Evolutionary conservation across 2,113 vertebrate species (phyloP).

Genomic region (Neolamprologus tretocephalus): DNA sequence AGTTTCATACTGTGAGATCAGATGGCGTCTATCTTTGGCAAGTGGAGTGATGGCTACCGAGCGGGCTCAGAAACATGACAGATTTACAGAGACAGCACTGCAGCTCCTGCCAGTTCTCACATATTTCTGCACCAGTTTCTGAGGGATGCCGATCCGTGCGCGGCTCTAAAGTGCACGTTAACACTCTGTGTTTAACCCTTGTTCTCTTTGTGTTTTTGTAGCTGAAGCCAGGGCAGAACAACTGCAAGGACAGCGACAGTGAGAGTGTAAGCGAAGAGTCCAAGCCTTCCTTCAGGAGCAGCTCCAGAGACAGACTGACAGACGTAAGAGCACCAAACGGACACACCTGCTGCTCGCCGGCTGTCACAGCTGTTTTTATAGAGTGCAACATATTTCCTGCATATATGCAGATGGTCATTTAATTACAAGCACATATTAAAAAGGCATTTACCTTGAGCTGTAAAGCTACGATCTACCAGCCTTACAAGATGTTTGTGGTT

Average conservation of each 20-base stretch:
- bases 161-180: conserved; percentile 3
- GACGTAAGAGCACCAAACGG: conserved; percentile 78
- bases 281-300: conserved; percentile 84
- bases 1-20: conserved; percentile 59
- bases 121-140: conserved; percentile 46
- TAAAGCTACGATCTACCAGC: neutral
- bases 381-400: neutral
- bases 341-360: neutral
- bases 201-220: conserved; percentile 54
- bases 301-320: conserved; percentile 86
- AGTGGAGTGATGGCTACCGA: conserved; percentile 32
- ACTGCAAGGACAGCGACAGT: conserved; percentile 88
- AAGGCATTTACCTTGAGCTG: neutral
- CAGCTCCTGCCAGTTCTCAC: conserved; percentile 50
- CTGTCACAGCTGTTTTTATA: neutral
- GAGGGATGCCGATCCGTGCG: neutral
- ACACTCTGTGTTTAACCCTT: conserved; percentile 15
- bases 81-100: conserved; percentile 44
- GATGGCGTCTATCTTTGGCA: conserved; percentile 62
- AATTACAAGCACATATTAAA: neutral
- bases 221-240: conserved; percentile 88
- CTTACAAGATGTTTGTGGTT: neutral
- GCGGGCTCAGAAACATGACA: conserved; percentile 50
- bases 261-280: conserved; percentile 83
- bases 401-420: neutral